Conservation (phyloP, 53 echinoderm and acorn worm species). For the Glandiceps talaboti region DNA sequence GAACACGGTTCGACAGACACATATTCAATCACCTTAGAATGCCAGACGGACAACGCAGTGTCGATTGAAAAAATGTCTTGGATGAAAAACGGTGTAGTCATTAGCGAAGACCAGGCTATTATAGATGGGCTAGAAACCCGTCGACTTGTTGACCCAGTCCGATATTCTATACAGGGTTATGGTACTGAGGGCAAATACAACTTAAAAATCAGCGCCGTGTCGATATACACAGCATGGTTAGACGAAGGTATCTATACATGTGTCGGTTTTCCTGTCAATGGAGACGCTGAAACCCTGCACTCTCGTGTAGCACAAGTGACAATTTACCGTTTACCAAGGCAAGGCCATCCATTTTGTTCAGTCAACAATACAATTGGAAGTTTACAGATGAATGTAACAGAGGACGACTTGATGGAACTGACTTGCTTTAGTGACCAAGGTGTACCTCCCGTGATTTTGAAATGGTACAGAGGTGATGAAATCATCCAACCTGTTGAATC, state of each 20-base stretch:
- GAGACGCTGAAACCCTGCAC: background rate
- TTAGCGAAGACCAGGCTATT: background rate
- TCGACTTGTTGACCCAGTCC: background rate
- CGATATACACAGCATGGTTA: background rate
- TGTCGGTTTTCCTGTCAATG: background rate
- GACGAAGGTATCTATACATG: background rate
- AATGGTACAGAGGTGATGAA: background rate
- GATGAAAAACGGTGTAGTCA: background rate
- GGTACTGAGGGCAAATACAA: background rate
- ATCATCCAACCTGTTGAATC: too few species aligned
- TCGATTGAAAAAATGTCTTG: background rate
- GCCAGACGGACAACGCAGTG: background rate
- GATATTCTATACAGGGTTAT: background rate
- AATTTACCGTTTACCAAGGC: background rate
- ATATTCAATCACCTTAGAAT: background rate
- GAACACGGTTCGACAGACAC: background rate
- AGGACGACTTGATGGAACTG: background rate
- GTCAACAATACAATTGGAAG: background rate
- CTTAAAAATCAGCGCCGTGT: background rate
- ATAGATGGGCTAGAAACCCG: background rate
- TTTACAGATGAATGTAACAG: background rate
- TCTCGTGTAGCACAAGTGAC: background rate
- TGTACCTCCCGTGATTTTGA: background rate
- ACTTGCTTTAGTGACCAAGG: background rate
- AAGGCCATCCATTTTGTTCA: background rate